These are phyloP conservation scores for Mycalesis mineus DNA, from an alignment of 2,888 invertebrate species.

Conservation along the genomic window DNA sequence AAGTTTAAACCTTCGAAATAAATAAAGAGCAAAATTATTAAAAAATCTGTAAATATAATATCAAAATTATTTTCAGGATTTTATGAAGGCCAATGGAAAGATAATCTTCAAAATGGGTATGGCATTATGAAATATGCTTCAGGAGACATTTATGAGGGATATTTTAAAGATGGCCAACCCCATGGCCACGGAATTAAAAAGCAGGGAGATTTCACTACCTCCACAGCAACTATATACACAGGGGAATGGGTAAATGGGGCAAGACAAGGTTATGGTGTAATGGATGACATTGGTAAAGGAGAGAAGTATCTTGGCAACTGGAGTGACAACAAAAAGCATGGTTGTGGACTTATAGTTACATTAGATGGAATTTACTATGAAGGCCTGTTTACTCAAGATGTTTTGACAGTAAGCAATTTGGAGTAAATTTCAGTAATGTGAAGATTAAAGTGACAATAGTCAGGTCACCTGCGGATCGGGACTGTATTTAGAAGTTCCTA, in stretches of 20 bases:
- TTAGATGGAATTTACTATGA: slow-evolving; percentile 95
- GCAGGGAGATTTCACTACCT: slow-evolving; percentile 86
- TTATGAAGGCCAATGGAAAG: slow-evolving; percentile 89
- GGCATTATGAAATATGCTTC: slow-evolving; percentile 86
- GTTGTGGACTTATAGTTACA: slow-evolving; percentile 91
- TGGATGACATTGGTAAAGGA: slow-evolving; percentile 90
- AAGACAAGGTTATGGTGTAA: slow-evolving; percentile 91
- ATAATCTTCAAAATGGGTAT: slow-evolving; percentile 89
- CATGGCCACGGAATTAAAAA: slow-evolving; percentile 91
- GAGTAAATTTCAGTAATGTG: background rate
- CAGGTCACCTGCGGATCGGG: too few relatives aligned
- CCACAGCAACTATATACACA: slow-evolving; percentile 88
- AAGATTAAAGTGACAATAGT: too few relatives aligned
- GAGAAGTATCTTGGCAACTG: slow-evolving; percentile 95
- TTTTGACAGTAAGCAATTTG: slow-evolving; percentile 80
- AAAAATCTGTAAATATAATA: background rate
- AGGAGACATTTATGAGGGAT: slow-evolving; percentile 91
- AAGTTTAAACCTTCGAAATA: slow-evolving; percentile 37
- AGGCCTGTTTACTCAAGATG: slow-evolving; percentile 88
- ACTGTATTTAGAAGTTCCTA: too few relatives aligned
- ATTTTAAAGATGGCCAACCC: slow-evolving; percentile 89
- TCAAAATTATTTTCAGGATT: slow-evolving; percentile 65
- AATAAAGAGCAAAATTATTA: background rate
- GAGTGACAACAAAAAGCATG: slow-evolving; percentile 90
- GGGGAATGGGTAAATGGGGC: slow-evolving; percentile 90